A percentile compares a stretch with the other conserved stretches of the same genome.
Conservation (phyloP, 2,888 invertebrate species). For the Ormia ochracea region DNA sequence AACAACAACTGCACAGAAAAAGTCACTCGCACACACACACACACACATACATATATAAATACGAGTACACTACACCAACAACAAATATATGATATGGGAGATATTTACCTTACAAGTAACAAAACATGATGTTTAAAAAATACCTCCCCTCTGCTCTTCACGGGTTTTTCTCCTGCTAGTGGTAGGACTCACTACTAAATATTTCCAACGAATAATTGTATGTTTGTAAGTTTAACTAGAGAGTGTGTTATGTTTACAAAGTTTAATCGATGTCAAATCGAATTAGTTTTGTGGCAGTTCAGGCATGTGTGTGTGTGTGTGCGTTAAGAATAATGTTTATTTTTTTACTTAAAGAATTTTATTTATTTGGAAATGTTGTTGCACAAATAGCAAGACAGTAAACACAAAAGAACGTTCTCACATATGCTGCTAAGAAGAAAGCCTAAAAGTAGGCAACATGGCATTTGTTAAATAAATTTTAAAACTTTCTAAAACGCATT, state of each 20-base stretch:
- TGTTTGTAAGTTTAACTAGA: background rate
- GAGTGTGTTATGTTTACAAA: constrained; percentile 52
- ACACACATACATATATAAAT: background rate
- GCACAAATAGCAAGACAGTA: background rate
- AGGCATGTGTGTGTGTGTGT: constrained; percentile 16
- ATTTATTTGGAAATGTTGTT: constrained; percentile 17
- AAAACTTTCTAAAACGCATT: constrained; percentile 19
- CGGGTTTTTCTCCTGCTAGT: background rate
- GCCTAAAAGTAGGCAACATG: constrained; percentile 36
- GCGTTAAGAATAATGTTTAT: constrained; percentile 1
- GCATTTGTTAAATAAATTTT: constrained; percentile 7
- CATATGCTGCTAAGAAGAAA: background rate
- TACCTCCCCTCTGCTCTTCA: background rate
- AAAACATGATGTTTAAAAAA: background rate
- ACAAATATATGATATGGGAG: background rate
- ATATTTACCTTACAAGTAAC: background rate
- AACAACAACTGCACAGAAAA: constrained; percentile 28
- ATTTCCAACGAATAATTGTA: background rate
- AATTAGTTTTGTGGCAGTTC: constrained; percentile 61
- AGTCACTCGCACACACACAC: background rate
- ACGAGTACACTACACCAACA: background rate
- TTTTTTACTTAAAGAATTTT: constrained; percentile 17
- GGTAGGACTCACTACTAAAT: background rate
- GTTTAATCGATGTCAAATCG: constrained; percentile 66
- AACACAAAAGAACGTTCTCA: background rate